Conservation (phyloP, 2,888 invertebrate species). For the Petrophora chlorosata region DNA sequence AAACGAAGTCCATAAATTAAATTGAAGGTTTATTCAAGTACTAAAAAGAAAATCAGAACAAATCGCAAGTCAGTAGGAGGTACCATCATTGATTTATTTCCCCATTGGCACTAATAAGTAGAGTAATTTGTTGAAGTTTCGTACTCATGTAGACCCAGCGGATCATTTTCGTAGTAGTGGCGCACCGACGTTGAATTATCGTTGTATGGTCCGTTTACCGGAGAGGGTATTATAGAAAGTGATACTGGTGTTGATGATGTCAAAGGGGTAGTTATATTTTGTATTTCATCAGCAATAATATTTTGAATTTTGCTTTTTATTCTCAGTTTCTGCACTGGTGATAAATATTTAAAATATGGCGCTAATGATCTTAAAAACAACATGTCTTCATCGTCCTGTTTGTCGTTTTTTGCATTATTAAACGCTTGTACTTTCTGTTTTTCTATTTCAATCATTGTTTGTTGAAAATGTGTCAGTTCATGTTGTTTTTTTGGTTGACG, state of each 20-base stretch:
- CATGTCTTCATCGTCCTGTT: no score
- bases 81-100: no score
- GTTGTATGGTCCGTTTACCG: constrained; percentile 19
- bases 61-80: constrained; percentile 24
- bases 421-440: no score
- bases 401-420: no score
- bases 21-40: constrained; percentile 19
- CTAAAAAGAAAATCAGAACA: constrained; percentile 26
- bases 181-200: constrained; percentile 26
- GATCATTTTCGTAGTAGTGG: constrained; percentile 22
- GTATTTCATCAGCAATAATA: constrained; percentile 25
- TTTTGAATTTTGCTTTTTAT: constrained; percentile 19
- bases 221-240: constrained; percentile 23
- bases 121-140: no score
- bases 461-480: no score
- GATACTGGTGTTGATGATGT: constrained; percentile 20
- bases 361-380: constrained; percentile 25
- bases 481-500: no score
- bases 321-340: constrained; percentile 26
- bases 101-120: no score
- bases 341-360: constrained; percentile 23
- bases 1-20: constrained; percentile 15
- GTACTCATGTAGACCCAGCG: constrained; percentile 22
- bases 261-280: constrained; percentile 16
- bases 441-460: no score